phyloP scores from a whole-genome alignment of 2,888 invertebrate species.

The Thereva unica region DNA sequence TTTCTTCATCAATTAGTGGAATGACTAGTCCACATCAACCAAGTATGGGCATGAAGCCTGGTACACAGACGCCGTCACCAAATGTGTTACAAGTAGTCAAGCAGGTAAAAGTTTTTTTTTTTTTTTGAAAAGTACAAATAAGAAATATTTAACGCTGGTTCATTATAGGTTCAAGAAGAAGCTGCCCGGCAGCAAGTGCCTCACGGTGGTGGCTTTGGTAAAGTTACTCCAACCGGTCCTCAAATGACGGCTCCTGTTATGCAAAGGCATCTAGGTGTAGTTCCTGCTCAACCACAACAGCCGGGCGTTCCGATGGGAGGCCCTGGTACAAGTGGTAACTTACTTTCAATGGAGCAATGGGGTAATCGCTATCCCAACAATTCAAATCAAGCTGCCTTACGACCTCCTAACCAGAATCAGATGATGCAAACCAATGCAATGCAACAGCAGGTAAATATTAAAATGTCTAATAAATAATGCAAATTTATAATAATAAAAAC shows the following conservation, averaged over 20 bases:
- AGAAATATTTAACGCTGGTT: not conserved
- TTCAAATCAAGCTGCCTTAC: slow-evolving; percentile 53
- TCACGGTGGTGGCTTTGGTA: slow-evolving; percentile 73
- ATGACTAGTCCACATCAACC: slow-evolving; percentile 63
- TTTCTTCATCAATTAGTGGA: slow-evolving; percentile 55
- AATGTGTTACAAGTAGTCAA: slow-evolving; percentile 84
- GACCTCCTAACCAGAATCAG: slow-evolving; percentile 60
- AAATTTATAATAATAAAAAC: slow-evolving; percentile 28
- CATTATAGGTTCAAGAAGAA: slow-evolving; percentile 77
- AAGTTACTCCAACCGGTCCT: slow-evolving; percentile 65
- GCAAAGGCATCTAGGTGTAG: slow-evolving; percentile 56
- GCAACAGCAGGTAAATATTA: slow-evolving; percentile 50
- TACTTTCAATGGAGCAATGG: slow-evolving; percentile 64
- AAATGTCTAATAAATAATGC: not conserved
- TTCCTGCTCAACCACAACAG: slow-evolving; percentile 56
- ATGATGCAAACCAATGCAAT: slow-evolving; percentile 58
- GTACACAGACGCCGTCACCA: slow-evolving; percentile 73
- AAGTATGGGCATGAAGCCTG: slow-evolving; percentile 68
- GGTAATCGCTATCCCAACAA: slow-evolving; percentile 60
- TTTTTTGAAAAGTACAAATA: not conserved
- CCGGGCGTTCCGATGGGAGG: slow-evolving; percentile 49
- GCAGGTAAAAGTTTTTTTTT: slow-evolving; percentile 59
- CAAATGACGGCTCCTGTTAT: slow-evolving; percentile 61
- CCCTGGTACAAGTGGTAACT: slow-evolving; percentile 59
- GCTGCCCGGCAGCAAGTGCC: slow-evolving; percentile 88